A percentile compares a stretch with the other conserved stretches of the same genome.
Evolutionary conservation across 2,888 invertebrate species (phyloP).

Genomic region (Diaperis boleti): DNA sequence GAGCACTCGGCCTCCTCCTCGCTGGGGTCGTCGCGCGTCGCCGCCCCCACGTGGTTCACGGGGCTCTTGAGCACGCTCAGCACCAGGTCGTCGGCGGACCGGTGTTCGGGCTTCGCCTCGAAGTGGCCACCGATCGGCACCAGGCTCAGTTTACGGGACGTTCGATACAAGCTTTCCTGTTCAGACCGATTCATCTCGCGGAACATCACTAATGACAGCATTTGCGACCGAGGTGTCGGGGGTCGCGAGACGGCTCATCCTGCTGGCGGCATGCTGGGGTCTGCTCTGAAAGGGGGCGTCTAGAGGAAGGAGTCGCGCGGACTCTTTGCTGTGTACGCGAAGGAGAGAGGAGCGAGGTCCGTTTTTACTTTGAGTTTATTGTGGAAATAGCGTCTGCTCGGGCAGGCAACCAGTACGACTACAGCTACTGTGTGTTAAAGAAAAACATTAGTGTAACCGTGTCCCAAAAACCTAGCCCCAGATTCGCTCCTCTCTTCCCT

Average conservation of each 20-base stretch:
- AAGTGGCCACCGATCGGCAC: constrained; percentile 58
- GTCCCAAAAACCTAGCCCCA: neutral
- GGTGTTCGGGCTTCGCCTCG: constrained; percentile 37
- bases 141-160: constrained; percentile 71
- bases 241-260: constrained; percentile 20
- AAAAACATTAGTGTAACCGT: too few species aligned
- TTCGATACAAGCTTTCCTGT: constrained; percentile 73
- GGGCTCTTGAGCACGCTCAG: constrained; percentile 74
- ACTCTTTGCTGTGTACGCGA: neutral
- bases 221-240: constrained; percentile 50
- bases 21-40: constrained; percentile 37
- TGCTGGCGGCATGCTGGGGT: constrained; percentile 6
- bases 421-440: too few species aligned
- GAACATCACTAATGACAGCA: constrained; percentile 67
- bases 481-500: too few species aligned
- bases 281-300: neutral
- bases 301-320: neutral
- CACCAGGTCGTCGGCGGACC: constrained; percentile 69
- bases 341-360: too few species aligned
- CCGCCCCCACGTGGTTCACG: constrained; percentile 64
- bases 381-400: too few species aligned
- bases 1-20: constrained; percentile 61
- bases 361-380: too few species aligned
- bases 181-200: constrained; percentile 74
- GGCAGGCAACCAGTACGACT: too few species aligned